Base-by-base conservation (phyloP, 2,888 invertebrate species). In the Rosalia funebris region DNA sequence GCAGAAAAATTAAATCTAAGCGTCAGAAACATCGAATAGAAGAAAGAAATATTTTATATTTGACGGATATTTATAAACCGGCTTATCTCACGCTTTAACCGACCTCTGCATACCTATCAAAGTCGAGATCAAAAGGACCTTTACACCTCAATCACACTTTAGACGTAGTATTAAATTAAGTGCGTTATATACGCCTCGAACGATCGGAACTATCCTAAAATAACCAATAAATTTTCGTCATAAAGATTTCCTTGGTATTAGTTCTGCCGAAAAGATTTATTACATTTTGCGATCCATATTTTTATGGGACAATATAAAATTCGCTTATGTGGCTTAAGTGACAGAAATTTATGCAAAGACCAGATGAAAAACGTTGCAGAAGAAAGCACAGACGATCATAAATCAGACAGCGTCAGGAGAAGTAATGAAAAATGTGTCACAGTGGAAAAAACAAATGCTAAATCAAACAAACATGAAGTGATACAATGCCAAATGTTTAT, bases 391-490 rank as follows among this genome's bases (percentile, higher is more conserved):
- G 66, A 70, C 63, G 68, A 63, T 63, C 69, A 70, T 75, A 73
- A 73, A 73, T 75, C 73, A 75, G 60, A 58, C 37, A 63, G 56
- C 65, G 68, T 65, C 64, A 60, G 65, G 60, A 60, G 62, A 71
- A 70, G 66, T 73, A 71, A 74, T 74, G 74, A 74, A 73, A 74
- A 72, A 73, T 71, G 70, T 71, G 68, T 65, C 71, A 59, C 66
- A 68, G 63, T 64, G 62, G 61, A 56, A 63, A 68, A 67, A 65
- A 68, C 66, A 66, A 66, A 57, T 60, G 56, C 56, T 57, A 55
- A 57, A 62, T 63, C 66, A 55, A 57, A 52, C 61, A 57, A 63
- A 66, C 63, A 63, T 55, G 60, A 66, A 63, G 63, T 66, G 61
- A 41, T 62, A 60, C 60, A 52, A 39, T 32, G 50, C 39, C 25